These are phyloP conservation scores for Nemapogon koenigi DNA, from an alignment of 2,888 invertebrate species.

Conservation along the genomic window DNA sequence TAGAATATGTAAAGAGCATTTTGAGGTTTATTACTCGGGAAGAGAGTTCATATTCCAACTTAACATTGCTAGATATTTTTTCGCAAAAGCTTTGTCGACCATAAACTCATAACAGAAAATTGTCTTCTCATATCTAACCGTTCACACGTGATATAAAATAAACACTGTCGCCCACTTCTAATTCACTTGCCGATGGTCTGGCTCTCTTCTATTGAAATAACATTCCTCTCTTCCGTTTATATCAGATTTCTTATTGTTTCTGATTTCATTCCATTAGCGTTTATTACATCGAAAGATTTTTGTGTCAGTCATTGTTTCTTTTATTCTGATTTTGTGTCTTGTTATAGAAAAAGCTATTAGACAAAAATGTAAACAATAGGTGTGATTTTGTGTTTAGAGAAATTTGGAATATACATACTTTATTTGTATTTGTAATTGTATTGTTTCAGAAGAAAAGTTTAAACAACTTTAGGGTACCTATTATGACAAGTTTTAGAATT, in stretches of 20 bases:
- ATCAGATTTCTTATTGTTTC: slow-evolving; percentile 58
- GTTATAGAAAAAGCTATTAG: too few species aligned
- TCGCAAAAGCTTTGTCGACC: slow-evolving; percentile 7
- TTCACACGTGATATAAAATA: slow-evolving; percentile 40
- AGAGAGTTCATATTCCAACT: too few species aligned
- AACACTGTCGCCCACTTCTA: slow-evolving; percentile 24
- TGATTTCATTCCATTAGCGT: slow-evolving; percentile 50
- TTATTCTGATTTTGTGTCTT: not conserved
- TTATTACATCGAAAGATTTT: slow-evolving; percentile 28
- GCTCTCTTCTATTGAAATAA: slow-evolving; percentile 39
- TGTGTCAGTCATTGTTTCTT: not conserved
- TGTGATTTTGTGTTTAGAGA: too few species aligned
- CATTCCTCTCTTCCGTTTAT: slow-evolving; percentile 45
- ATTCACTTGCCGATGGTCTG: slow-evolving; percentile 1
- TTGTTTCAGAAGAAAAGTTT: not conserved
- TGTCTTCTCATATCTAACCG: slow-evolving; percentile 13
- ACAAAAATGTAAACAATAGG: too few species aligned
- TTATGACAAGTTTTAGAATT: too few species aligned
- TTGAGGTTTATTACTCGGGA: too few species aligned
- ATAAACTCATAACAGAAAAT: slow-evolving; percentile 9
- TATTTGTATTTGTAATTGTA: not conserved
- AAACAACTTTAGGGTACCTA: not conserved
- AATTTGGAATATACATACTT: too few species aligned
- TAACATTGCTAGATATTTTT: too few species aligned
- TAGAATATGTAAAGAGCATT: too few species aligned